Base-by-base conservation (phyloP, 2,113 vertebrate genomes). In the Todiramphus saurophagus region DNA sequence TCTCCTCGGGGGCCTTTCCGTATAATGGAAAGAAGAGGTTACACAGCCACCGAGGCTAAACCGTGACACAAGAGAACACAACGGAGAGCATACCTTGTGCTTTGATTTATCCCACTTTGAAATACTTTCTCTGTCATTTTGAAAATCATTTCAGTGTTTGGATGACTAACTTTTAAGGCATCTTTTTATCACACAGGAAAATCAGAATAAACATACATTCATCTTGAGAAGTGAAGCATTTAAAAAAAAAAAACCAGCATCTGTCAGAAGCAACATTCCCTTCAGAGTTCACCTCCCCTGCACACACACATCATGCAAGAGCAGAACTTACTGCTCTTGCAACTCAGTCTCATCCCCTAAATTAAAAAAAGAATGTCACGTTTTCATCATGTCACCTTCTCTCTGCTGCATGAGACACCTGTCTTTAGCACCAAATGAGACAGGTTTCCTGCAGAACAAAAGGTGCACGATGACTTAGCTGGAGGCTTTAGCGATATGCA, bases 391-490 rank as follows among this genome's bases (percentile, higher is more conserved):
- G 24, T 27, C 46, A 28, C 53, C 41, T 58, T 58, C 63, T 59
- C 83, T 59, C n/a, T 76, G 58, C 68, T 66, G 55, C 11, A 30
- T 0, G 4, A 48, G 18, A 14, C 25, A 30, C 25, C 72, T 7
- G 3, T 4, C 35, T 31, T 46, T 33, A 66, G 72, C 72, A 35
- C 17, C 1, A 43, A 44, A 64, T 4, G 27, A 77, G 46, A 25
- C 20, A 8, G 59, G 8, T 8, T 81, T 76, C 43, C 87, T 76
- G 43, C 66, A 92, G 24, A 69, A 75, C 4, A 1, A 63, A 31
- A 3, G 2, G 2, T 7, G 27, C 5, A 15, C 20, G 9, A 0
- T 2, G 18, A 41, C 0, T 0, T 1, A 6, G 9, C 12, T 16
- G 33, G 53, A 89, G 48, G 44, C 18, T 89, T 63, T 9, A 80